Base-by-base conservation (phyloP, 2,888 invertebrate genomes). In the Zaprionus obscuricornis region DNA sequence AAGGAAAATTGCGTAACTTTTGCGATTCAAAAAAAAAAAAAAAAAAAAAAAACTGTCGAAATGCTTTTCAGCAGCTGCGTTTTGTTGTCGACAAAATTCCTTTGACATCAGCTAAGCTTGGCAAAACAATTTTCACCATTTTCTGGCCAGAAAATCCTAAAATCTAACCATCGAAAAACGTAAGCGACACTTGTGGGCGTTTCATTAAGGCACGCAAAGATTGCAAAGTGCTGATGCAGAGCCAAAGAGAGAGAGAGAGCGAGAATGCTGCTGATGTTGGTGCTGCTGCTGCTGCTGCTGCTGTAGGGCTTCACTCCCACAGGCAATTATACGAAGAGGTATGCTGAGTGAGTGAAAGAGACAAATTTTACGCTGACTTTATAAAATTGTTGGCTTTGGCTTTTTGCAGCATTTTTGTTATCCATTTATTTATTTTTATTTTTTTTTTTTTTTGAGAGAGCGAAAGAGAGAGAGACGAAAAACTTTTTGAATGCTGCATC, bases 101-200 rank as follows among this genome's bases (percentile, higher is more conserved):
- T 71, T 76, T 78, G 78, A 79, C 83, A 78, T 65, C 52, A 45
- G 57, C 62, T 8, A 58, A 75, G 66, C 71, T 68, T 56, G 56
- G 82, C 67, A 73, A 72, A 79, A 79, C 76, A 79, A 76, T 79
- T 78, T 79, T 62, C 68, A 56, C 62, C 63, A 64, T 56, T 64
- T 51, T 13, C 39, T 13, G 18, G 33, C 22, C 34, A 60, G 45
- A 36, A 10, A 10, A 31, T 26, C 45, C 17, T 45, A 36, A 57
- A 58, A 69, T 40, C 62, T 56, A 67, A 50, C 55, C 54, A n/a
- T 17, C 46, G 26, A 33, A 54, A 63, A 59, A 34, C 52, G 62
- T 63, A 43, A 65, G 62, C 68, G 84, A 85, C 79, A 83, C 84
- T 85, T 79, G 71, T 50, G 83, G 79, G 68, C 46, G 31, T 33